A percentile compares a stretch with the other conserved stretches of the same genome.
Conservation (phyloP, 2,797 vertebrate genomes). For the Sus cebifrons region DNA sequence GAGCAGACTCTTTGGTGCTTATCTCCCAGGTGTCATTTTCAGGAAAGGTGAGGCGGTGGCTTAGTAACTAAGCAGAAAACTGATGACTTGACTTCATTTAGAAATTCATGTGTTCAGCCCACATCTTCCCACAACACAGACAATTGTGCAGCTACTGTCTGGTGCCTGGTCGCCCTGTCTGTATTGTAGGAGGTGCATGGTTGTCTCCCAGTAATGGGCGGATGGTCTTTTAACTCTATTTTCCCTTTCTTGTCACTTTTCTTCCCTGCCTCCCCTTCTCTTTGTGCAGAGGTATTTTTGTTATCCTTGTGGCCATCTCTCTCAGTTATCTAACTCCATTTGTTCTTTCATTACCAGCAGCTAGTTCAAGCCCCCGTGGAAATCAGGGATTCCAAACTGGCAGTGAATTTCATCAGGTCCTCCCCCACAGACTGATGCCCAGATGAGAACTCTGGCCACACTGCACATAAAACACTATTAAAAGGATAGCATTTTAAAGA, state of each 20-base stretch:
- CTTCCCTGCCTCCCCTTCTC: not conserved
- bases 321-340: too few species aligned
- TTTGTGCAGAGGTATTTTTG: not conserved
- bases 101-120: not conserved
- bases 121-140: not conserved
- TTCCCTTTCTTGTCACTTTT: not conserved
- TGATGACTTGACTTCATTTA: not conserved
- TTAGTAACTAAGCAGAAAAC: not conserved
- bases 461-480: not conserved
- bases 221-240: not conserved
- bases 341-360: not conserved
- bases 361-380: not conserved
- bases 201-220: accelerated
- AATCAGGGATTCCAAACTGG: not conserved
- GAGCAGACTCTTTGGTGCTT: not conserved
- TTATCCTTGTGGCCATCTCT: accelerated
- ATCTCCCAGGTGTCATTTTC: not conserved
- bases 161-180: accelerated
- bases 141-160: not conserved
- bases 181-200: accelerated
- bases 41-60: not conserved
- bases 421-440: not conserved
- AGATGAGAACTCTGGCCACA: not conserved
- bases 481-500: not conserved
- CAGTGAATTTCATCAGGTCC: too few species aligned